phyloP scores from a whole-genome alignment of 2,113 vertebrate species.

The Lanius ludovicianus region DNA sequence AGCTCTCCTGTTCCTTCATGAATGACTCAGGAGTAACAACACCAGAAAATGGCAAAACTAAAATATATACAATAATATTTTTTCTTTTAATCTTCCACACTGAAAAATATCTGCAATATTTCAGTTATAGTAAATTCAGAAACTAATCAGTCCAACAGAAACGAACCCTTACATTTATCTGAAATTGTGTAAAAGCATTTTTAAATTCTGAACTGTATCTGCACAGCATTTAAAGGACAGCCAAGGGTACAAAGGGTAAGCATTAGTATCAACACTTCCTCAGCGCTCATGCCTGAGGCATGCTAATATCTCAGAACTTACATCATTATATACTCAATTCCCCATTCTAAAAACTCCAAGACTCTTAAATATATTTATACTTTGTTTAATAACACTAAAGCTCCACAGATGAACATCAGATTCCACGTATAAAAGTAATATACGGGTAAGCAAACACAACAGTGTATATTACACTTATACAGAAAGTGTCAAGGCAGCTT shows the following conservation, averaged over 20 bases:
- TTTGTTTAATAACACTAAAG: constrained; percentile 14
- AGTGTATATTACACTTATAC: constrained; percentile 43
- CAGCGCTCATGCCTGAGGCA: constrained; percentile 11
- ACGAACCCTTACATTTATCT: neutral
- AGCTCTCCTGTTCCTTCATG: neutral
- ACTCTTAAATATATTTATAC: neutral
- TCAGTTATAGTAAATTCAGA: neutral
- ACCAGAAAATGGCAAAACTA: neutral
- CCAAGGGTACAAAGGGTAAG: neutral
- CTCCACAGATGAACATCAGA: neutral
- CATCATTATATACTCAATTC: neutral
- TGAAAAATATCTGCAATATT: neutral
- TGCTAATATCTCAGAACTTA: neutral
- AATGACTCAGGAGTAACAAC: neutral
- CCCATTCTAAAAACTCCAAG: neutral
- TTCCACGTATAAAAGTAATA: constrained; percentile 35
- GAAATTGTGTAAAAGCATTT: neutral
- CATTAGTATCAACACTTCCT: constrained; percentile 24
- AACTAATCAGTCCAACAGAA: neutral
- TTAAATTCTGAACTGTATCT: neutral
- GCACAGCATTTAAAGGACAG: constrained; percentile 35
- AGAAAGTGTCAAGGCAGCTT: constrained; percentile 35
- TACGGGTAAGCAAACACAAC: neutral
- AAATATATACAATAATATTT: neutral
- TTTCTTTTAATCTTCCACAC: neutral